Base-by-base conservation (phyloP, 1,140 invertebrate genomes). In the Triops cancriformis region DNA sequence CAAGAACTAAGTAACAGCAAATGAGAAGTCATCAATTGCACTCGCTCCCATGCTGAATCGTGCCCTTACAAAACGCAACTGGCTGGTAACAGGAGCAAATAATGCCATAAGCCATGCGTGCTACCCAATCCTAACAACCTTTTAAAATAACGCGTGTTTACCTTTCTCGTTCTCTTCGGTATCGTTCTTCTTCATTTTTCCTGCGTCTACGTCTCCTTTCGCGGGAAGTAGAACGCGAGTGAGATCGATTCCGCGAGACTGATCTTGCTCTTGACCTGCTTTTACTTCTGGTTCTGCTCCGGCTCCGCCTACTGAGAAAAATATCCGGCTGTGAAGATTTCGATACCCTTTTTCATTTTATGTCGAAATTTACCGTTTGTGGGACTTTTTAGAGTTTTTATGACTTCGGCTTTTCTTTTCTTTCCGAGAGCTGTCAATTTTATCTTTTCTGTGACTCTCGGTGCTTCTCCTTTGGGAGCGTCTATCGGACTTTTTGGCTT, bases 101-200 rank as follows among this genome's bases (percentile, higher is more conserved):
- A n/a, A n/a, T n/a, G n/a, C n/a, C n/a, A n/a, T n/a, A n/a, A n/a
- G n/a, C n/a, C n/a, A n/a, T n/a, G n/a, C n/a, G n/a, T n/a, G n/a
- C n/a, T n/a, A n/a, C n/a, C n/a, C n/a, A n/a, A n/a, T n/a, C n/a
- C n/a, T n/a, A n/a, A n/a, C n/a, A n/a, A n/a, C n/a, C n/a, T n/a
- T n/a, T n/a, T n/a, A n/a, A n/a, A n/a, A n/a, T n/a, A n/a, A n/a
- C n/a, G n/a, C n/a, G n/a, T 28, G 14, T 37, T 27, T 43, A 73
- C 23, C 64, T 78, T 6, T 73, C 31, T 43, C 73, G 64, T 18
- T 73, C 72, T 41, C 76, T 72, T 28, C 76, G 76, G n/a, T 42
- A 42, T 37, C 77, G 77, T 23, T 26, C 18, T 10, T 43, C 42
- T 26, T 41, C 27, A 0, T 41, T 26, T 76, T 75, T 75, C 26